Percentiles rank a stretch among this genome's conserved stretches.
Evolutionary conservation across 1,140 invertebrate genomes (phyloP).

Genomic region (Plectrocnemia conspersa): DNA sequence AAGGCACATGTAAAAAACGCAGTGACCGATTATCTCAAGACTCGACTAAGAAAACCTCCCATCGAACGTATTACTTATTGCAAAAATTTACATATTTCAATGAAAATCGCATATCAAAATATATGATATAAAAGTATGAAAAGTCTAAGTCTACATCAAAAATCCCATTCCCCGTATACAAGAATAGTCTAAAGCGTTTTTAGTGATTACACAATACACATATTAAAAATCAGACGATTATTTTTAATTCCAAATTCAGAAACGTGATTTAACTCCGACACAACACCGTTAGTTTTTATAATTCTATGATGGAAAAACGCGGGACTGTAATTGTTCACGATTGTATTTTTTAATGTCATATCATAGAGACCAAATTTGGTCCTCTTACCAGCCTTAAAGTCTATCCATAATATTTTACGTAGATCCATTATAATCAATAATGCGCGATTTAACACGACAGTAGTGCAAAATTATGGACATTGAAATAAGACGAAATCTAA

Average conservation of each 20-base stretch:
- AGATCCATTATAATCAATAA: background rate
- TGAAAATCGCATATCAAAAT: constrained; percentile 35
- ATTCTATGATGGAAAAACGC: constrained; percentile 6
- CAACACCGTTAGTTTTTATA: background rate
- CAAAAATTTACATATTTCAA: constrained; percentile 28
- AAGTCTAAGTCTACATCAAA: constrained; percentile 21
- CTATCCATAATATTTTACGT: constrained; percentile 5
- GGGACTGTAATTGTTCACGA: too few relatives aligned
- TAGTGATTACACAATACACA: too few relatives aligned
- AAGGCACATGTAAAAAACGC: too few relatives aligned
- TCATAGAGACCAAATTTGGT: constrained; percentile 26
- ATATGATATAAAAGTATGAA: constrained; percentile 25
- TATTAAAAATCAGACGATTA: too few relatives aligned
- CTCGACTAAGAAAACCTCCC: too few relatives aligned
- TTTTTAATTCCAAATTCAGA: too few relatives aligned
- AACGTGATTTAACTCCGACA: constrained; percentile 19
- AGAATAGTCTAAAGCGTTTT: constrained; percentile 33
- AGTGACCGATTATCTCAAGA: too few relatives aligned
- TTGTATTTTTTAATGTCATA: constrained; percentile 9
- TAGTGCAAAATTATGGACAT: too few relatives aligned
- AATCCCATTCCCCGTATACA: constrained; percentile 34
- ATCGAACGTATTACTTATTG: constrained; percentile 21
- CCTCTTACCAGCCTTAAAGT: constrained; percentile 28
- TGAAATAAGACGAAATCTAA: too few relatives aligned
- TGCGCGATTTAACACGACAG: too few relatives aligned